Evolutionary conservation across 1,140 invertebrate genomes (phyloP), one percentile per base, ranked within the genome.

Genomic region (Achatina immaculata): DNA sequence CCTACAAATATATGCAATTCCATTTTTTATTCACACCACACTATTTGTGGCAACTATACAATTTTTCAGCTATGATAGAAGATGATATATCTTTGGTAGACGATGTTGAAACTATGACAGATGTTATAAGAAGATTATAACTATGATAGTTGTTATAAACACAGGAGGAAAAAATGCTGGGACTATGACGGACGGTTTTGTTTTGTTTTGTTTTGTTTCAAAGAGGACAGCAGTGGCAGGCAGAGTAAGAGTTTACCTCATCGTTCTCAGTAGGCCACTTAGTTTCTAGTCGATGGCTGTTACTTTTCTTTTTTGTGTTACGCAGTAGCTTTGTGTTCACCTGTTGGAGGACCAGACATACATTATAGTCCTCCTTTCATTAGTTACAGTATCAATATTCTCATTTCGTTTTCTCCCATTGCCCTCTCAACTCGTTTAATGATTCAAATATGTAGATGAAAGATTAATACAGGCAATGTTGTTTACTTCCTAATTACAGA

Each of bases 11-110:
- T 77, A 77, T 77, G 75, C 75, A 77, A 77, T 65, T 77, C 55
- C 55, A 77, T 77, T 77, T 65, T 77, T 51, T 62, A 77, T 77
- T 65, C 31, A 77, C 42, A 62, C 75, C 75, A 77, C 75, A 77
- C 75, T 77, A 77, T 77, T 77, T 77, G 75, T 77, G 75, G 75
- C 75, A 77, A 77, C 75, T 77, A 77, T 77, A 77, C 75, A 77
- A 62, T 65, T 40, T 62, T 62, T 62, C n/a, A 62, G 21, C 58
- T 62, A 14, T 62, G 28, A 34, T 34, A 62, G 58, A 6, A 62
- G 58, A 62, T 62, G 58, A 31, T 62, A 31, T 62, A 6, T 62
- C 16, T 24, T 21, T 55, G 48, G 19, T 24, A 55, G 48, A 24
- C 24, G 19, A 55, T 55, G 48, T 55, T 55, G 16, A 55, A 55